Conservation (phyloP, 2,797 vertebrate species). For the Poeciliopsis presidionis region DNA sequence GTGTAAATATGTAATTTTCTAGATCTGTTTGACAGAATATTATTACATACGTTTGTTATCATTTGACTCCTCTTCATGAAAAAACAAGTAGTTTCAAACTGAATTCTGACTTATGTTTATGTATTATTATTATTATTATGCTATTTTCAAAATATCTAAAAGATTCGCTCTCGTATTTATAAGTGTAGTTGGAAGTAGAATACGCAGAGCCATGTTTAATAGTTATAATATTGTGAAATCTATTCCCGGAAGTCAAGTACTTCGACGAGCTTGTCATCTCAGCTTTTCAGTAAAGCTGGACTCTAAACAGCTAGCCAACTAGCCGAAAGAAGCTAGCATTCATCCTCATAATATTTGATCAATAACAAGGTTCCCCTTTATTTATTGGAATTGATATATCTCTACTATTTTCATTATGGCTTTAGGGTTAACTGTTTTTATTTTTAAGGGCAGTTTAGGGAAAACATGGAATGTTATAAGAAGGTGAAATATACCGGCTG, state of each 20-base stretch:
- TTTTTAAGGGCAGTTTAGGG: slow-evolving; percentile 42
- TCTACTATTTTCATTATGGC: slow-evolving; percentile 17
- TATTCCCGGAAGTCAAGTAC: slow-evolving; percentile 44
- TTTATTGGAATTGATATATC: slow-evolving; percentile 9
- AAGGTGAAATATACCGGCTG: slow-evolving; percentile 72
- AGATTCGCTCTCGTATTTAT: neutral
- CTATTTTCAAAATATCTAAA: no score
- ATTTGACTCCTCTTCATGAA: no score
- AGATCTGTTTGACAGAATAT: neutral
- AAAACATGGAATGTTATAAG: slow-evolving; percentile 48
- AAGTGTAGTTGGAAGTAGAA: neutral
- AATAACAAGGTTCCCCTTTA: slow-evolving; percentile 35
- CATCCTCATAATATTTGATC: slow-evolving; percentile 53
- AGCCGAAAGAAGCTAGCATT: slow-evolving; percentile 69
- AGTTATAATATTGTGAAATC: slow-evolving; percentile 61
- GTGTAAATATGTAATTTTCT: neutral
- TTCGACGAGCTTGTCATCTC: slow-evolving; percentile 37
- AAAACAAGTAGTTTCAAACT: no score
- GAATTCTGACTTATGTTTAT: no score
- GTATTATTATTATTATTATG: no score
- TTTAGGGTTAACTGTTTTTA: slow-evolving; percentile 19
- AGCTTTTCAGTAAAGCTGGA: slow-evolving; percentile 6
- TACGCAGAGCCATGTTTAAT: neutral
- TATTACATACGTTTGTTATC: neutral
- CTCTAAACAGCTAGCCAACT: slow-evolving; percentile 74